Evolutionary conservation across 2,888 invertebrate species (phyloP).

Genomic region (Apotomis turbidana): DNA sequence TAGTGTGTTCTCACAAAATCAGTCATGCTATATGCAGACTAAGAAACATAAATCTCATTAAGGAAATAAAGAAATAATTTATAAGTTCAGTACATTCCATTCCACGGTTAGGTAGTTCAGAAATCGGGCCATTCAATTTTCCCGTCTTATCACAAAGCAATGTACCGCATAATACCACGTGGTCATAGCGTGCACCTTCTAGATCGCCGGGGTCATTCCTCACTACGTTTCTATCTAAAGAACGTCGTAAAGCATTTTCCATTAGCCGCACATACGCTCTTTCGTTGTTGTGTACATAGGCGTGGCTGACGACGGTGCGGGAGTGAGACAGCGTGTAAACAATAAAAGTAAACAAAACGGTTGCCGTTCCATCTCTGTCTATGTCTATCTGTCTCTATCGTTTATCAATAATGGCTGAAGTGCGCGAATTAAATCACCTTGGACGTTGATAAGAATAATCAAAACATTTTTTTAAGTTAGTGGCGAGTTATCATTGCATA

Average conservation of each 20-base stretch:
- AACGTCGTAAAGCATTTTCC: neutral
- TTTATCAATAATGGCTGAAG: slow-evolving; percentile 29
- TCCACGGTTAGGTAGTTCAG: too few species aligned
- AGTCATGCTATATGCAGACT: too few species aligned
- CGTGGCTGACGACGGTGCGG: slow-evolving; percentile 2
- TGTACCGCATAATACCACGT: slow-evolving; percentile 22
- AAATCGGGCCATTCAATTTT: neutral
- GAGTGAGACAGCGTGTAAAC: slow-evolving; percentile 36
- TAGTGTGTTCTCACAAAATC: too few species aligned
- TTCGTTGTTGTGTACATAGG: neutral
- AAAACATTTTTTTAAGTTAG: slow-evolving; percentile 23
- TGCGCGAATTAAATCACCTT: slow-evolving; percentile 38
- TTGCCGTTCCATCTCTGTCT: slow-evolving; percentile 21
- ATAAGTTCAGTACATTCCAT: too few species aligned
- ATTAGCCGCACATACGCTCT: slow-evolving; percentile 1
- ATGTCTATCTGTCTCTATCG: slow-evolving; percentile 29
- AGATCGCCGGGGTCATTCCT: slow-evolving; percentile 28
- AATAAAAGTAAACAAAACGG: slow-evolving; percentile 40
- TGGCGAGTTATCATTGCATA: slow-evolving; percentile 20
- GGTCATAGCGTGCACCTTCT: slow-evolving; percentile 24
- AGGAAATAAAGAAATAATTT: too few species aligned
- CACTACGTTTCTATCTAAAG: neutral
- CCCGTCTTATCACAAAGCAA: slow-evolving; percentile 4
- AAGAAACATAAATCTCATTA: too few species aligned
- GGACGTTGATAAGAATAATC: slow-evolving; percentile 38